These are phyloP conservation scores for Peromyscus melanophrys DNA, from an alignment of 2,797 vertebrate species.

Conservation along the genomic window DNA sequence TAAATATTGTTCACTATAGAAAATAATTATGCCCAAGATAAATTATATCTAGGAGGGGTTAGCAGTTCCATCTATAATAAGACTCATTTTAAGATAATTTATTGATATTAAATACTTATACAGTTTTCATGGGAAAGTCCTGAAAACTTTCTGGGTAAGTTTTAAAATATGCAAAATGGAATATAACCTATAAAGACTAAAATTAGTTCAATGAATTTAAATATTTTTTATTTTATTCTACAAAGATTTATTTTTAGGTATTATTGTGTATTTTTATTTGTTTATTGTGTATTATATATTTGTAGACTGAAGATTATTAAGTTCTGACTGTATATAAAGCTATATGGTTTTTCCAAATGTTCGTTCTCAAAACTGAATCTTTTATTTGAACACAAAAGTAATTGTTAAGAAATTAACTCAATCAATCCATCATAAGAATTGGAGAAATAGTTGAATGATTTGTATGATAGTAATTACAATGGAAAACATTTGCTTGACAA, in stretches of 20 bases:
- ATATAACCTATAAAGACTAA: not conserved
- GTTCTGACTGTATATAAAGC: not conserved
- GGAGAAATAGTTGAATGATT: not conserved
- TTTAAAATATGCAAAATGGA: conserved; percentile 45
- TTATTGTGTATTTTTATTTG: not conserved
- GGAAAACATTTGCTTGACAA: not conserved
- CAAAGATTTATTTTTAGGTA: not conserved
- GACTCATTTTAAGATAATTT: conserved; percentile 48
- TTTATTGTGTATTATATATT: not conserved
- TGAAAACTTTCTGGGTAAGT: not conserved
- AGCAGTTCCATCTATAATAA: conserved; percentile 33
- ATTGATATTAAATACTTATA: not conserved
- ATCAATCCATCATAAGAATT: not conserved
- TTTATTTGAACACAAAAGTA: not conserved
- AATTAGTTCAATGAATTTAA: not conserved
- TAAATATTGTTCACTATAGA: conserved; percentile 40
- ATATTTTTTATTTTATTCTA: not conserved
- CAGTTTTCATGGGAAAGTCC: conserved; percentile 17
- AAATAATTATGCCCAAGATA: conserved; percentile 54
- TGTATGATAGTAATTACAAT: not conserved
- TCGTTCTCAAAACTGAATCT: not conserved
- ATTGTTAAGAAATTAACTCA: conserved; percentile 28
- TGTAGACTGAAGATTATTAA: not conserved
- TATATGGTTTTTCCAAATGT: not conserved
- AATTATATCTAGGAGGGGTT: conserved; percentile 33